These are phyloP conservation scores for Araneus ventricosus DNA, from an alignment of 1,140 invertebrate genomes.

Conservation along the genomic window DNA sequence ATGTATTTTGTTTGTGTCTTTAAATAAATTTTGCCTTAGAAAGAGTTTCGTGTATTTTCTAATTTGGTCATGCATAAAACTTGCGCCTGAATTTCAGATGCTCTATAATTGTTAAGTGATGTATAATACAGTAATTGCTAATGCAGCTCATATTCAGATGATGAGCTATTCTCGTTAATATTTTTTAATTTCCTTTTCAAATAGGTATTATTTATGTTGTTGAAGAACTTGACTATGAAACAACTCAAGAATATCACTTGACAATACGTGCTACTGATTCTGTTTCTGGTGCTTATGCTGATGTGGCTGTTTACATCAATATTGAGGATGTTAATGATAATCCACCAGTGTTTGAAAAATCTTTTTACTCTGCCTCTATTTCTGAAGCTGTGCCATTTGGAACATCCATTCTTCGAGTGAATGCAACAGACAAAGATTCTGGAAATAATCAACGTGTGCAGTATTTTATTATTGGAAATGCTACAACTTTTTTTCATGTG, in stretches of 20 bases:
- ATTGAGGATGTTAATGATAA: constrained; percentile 96
- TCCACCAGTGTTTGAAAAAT: constrained; percentile 89
- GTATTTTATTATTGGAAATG: constrained; percentile 75
- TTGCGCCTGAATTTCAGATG: neutral
- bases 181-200: neutral
- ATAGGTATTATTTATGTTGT: constrained; percentile 91
- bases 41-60: neutral
- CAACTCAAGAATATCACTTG: constrained; percentile 88
- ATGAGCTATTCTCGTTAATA: neutral
- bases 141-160: too few relatives aligned
- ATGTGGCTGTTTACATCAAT: constrained; percentile 89
- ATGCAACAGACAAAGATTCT: constrained; percentile 90
- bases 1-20: neutral
- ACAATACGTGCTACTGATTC: constrained; percentile 93
- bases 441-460: constrained; percentile 79
- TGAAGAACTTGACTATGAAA: constrained; percentile 93
- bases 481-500: constrained; percentile 71
- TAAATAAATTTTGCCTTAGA: neutral
- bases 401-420: constrained; percentile 86
- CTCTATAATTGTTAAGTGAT: neutral
- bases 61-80: neutral
- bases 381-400: constrained; percentile 91
- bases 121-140: neutral
- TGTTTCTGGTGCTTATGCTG: constrained; percentile 89
- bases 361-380: constrained; percentile 90